Conservation (phyloP, 2,113 vertebrate species). For the Dasyurus viverrinus region DNA sequence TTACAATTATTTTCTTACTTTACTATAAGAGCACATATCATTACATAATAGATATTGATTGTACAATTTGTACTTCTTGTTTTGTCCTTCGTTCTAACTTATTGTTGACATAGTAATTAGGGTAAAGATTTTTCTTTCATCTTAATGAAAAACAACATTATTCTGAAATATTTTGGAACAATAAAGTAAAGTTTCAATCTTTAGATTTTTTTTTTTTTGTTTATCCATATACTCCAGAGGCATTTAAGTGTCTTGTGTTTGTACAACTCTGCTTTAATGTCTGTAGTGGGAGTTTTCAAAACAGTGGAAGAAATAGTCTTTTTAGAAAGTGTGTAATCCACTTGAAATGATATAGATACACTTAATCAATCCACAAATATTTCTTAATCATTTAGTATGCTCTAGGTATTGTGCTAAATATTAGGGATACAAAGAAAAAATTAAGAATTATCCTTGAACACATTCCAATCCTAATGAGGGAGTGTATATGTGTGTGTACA, state of each 20-base stretch:
- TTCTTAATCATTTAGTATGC: background rate
- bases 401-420: background rate
- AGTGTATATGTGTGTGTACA: background rate
- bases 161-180: background rate
- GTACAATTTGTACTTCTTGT: background rate
- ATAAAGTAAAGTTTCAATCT: background rate
- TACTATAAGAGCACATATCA: background rate
- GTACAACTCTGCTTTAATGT: background rate
- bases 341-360: background rate
- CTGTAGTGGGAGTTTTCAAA: background rate
- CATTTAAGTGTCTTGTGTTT: background rate
- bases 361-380: background rate
- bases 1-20: background rate
- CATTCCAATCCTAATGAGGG: background rate
- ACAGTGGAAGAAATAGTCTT: background rate
- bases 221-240: background rate
- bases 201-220: background rate
- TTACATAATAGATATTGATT: background rate
- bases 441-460: background rate
- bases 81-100: background rate
- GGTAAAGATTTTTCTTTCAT: constrained; percentile 25
- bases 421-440: background rate
- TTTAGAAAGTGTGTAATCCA: background rate
- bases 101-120: background rate
- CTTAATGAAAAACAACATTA: background rate